Evolutionary conservation across 2,888 invertebrate genomes (phyloP).

Genomic region (Masnerella sp.): DNA sequence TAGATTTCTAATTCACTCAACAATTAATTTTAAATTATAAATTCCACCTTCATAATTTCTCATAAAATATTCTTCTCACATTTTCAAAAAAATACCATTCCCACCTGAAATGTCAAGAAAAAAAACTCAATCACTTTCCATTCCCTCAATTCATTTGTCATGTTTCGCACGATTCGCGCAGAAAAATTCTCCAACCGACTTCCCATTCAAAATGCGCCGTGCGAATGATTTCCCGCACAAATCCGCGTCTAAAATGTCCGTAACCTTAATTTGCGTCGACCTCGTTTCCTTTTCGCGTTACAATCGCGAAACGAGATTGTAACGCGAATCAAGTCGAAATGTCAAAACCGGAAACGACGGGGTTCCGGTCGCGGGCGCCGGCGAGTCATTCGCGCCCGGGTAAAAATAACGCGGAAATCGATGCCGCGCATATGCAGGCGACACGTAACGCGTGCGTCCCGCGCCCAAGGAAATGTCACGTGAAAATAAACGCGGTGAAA

Average conservation of each 20-base stretch:
- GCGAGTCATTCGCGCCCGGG: slow-evolving; percentile 17
- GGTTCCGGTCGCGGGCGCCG: neutral
- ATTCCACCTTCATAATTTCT: too few relatives aligned
- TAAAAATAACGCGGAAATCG: slow-evolving; percentile 34
- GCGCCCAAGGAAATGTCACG: slow-evolving; percentile 27
- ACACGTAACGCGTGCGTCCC: slow-evolving; percentile 11
- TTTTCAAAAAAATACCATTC: too few relatives aligned
- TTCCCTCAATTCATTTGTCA: neutral
- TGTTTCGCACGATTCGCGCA: too few relatives aligned
- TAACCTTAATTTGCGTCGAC: slow-evolving; percentile 21
- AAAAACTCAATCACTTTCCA: too few relatives aligned
- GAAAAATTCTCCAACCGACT: too few relatives aligned
- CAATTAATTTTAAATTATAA: too few relatives aligned
- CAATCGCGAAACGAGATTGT: slow-evolving; percentile 10
- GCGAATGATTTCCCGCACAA: too few relatives aligned
- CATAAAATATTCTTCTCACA: too few relatives aligned
- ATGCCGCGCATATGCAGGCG: slow-evolving; percentile 18
- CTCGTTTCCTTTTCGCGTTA: slow-evolving; percentile 18
- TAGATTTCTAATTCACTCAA: too few relatives aligned
- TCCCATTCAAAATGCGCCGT: too few relatives aligned
- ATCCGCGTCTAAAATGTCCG: slow-evolving; percentile 14
- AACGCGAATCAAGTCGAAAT: slow-evolving; percentile 24
- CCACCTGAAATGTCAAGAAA: too few relatives aligned
- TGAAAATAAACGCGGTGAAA: slow-evolving; percentile 23
- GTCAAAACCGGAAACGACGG: slow-evolving; percentile 4